Conservation (phyloP, 2,797 vertebrate species). For the Halcyon smyrnensis region DNA sequence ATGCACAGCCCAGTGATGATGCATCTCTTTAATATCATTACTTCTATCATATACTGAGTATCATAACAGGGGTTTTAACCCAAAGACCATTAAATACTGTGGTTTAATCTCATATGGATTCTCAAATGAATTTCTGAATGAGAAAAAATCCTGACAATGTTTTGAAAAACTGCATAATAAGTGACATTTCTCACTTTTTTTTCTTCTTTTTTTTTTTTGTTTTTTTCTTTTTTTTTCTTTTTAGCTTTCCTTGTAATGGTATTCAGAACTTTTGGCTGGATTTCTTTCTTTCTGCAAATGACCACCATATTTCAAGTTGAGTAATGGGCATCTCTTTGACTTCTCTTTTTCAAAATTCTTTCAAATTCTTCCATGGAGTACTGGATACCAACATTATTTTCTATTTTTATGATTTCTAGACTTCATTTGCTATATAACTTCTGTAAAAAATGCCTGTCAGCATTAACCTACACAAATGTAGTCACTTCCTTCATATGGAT, state of each 20-base stretch:
- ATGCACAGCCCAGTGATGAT: not conserved
- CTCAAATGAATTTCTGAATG: not conserved
- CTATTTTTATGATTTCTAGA: constrained; percentile 50
- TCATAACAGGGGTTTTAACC: not conserved
- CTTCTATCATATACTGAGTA: not conserved
- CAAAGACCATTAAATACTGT: not conserved
- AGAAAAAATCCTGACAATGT: not conserved
- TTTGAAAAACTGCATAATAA: not conserved
- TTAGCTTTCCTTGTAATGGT: not conserved
- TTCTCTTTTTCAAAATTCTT: not conserved
- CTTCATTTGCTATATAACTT: not conserved
- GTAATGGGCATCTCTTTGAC: not conserved
- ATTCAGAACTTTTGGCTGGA: not conserved
- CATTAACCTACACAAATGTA: not conserved
- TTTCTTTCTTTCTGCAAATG: not conserved
- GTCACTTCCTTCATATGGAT: not conserved
- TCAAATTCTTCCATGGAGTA: constrained; percentile 5
- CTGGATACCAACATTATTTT: constrained; percentile 2
- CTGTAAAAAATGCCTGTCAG: not conserved
- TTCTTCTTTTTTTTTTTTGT: not conserved
- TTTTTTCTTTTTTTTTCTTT: not conserved
- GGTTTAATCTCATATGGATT: not conserved
- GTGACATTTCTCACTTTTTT: not conserved
- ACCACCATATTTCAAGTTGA: not conserved
- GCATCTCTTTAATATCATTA: not conserved